phyloP scores from a whole-genome alignment of 2,888 invertebrate species.

The Stratiomys singularior region DNA sequence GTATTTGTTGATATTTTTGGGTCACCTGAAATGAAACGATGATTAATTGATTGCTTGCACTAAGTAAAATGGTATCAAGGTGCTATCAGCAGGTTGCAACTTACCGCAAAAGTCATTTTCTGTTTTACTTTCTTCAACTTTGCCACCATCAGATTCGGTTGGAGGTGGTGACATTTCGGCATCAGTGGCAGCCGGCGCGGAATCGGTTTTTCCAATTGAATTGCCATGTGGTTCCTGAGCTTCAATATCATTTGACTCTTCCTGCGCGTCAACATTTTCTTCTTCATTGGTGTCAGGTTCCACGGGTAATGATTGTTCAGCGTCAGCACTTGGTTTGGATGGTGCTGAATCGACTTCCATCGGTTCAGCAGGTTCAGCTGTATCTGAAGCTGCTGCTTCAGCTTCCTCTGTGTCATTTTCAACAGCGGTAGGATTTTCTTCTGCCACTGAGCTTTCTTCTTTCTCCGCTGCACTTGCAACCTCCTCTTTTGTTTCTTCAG shows the following conservation, averaged over 20 bases:
- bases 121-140: conserved; percentile 45
- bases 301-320: conserved; percentile 1
- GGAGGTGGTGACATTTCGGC: conserved; percentile 53
- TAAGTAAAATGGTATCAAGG: neutral
- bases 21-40: conserved; percentile 58
- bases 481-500: conserved; percentile 55
- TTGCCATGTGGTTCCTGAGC: conserved; percentile 46
- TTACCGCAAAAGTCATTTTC: conserved; percentile 49
- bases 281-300: conserved; percentile 46
- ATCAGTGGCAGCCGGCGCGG: conserved; percentile 50
- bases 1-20: conserved; percentile 61
- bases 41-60: neutral
- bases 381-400: conserved; percentile 49
- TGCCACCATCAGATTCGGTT: conserved; percentile 56
- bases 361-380: conserved; percentile 58
- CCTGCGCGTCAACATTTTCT: conserved; percentile 41
- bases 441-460: conserved; percentile 33
- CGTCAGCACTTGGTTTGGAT: conserved; percentile 26
- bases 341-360: conserved; percentile 61
- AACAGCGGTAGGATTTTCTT: conserved; percentile 48
- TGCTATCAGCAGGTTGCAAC: neutral
- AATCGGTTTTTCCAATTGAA: conserved; percentile 52
- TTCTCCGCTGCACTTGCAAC: conserved; percentile 47
- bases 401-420: conserved; percentile 45
- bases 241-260: conserved; percentile 49